phyloP scores from a whole-genome alignment of 2,797 vertebrate genomes.

The Platyrinchus mystaceus region DNA sequence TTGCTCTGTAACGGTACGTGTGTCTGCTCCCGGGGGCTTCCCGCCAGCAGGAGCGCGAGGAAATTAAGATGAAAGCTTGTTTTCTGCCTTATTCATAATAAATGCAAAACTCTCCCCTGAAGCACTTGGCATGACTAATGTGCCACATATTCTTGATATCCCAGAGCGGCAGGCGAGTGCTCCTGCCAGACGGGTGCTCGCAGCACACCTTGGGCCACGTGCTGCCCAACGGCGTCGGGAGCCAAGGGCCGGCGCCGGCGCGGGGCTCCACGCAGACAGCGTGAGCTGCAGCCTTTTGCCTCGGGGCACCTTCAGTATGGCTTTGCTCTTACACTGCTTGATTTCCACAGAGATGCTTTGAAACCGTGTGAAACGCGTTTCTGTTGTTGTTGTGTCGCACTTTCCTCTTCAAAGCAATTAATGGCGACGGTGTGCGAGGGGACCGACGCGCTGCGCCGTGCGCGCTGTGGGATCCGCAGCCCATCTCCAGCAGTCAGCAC shows the following conservation, averaged over 20 bases:
- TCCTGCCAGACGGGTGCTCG: neutral
- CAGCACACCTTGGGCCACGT: neutral
- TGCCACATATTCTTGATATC: neutral
- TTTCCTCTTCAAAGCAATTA: neutral
- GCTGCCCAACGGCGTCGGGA: neutral
- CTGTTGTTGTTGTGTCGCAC: neutral
- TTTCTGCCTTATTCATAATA: slow-evolving; percentile 14
- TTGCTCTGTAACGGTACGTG: accelerated
- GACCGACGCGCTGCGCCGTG: accelerated
- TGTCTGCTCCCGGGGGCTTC: neutral
- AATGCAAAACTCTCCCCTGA: neutral
- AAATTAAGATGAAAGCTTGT: slow-evolving; percentile 44
- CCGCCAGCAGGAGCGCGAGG: neutral
- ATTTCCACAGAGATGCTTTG: neutral
- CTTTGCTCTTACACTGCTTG: neutral
- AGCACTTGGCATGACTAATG: slow-evolving; percentile 32
- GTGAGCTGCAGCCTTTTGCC: neutral
- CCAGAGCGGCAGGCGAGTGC: neutral
- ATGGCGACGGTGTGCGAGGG: accelerated
- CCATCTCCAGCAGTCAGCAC: neutral
- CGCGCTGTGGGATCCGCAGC: neutral
- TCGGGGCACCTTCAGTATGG: neutral
- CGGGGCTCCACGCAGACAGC: accelerated
- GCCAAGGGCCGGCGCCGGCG: neutral
- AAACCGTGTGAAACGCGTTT: neutral